Percentiles rank a stretch among this genome's conserved stretches.
Conservation (phyloP, 2,797 vertebrate genomes). For the Pangasius larnaudii region DNA sequence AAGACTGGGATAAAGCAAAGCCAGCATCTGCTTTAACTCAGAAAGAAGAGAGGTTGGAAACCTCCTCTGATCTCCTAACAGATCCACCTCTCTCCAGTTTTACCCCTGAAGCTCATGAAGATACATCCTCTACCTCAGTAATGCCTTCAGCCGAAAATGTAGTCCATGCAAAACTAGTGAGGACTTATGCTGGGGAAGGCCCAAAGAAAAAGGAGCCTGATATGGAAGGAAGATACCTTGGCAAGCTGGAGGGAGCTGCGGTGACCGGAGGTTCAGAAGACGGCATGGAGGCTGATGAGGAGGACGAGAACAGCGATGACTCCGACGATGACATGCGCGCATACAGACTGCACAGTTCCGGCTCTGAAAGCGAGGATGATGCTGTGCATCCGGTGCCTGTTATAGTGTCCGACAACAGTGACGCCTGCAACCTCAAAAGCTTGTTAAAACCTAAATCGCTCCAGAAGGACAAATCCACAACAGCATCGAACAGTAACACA, state of each 20-base stretch:
- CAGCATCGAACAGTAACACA: conserved; percentile 53
- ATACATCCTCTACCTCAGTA: conserved; percentile 48
- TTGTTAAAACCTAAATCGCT: conserved; percentile 80
- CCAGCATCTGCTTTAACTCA: conserved; percentile 37
- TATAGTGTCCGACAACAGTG: conserved; percentile 79
- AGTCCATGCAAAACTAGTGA: conserved; percentile 75
- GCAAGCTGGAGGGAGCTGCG: conserved; percentile 78
- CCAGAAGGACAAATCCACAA: conserved; percentile 53
- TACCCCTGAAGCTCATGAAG: conserved; percentile 35
- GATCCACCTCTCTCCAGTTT: conserved; percentile 35
- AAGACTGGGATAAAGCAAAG: conserved; percentile 52
- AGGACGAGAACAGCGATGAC: conserved; percentile 95
- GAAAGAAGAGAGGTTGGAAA: conserved; percentile 62
- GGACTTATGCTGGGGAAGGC: conserved; percentile 76
- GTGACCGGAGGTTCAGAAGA: conserved; percentile 81
- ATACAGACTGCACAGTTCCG: conserved; percentile 86
- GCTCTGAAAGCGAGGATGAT: conserved; percentile 91
- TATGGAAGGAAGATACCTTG: conserved; percentile 91
- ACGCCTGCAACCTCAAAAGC: conserved; percentile 84
- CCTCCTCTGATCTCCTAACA: conserved; percentile 58
- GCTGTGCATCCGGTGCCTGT: conserved; percentile 82
- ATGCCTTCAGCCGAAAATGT: conserved; percentile 55
- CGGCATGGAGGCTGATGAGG: conserved; percentile 90
- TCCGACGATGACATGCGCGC: conserved; percentile 90
- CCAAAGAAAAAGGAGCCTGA: conserved; percentile 92